Conservation (phyloP, 2,797 vertebrate species). For the Myripristis murdjan region DNA sequence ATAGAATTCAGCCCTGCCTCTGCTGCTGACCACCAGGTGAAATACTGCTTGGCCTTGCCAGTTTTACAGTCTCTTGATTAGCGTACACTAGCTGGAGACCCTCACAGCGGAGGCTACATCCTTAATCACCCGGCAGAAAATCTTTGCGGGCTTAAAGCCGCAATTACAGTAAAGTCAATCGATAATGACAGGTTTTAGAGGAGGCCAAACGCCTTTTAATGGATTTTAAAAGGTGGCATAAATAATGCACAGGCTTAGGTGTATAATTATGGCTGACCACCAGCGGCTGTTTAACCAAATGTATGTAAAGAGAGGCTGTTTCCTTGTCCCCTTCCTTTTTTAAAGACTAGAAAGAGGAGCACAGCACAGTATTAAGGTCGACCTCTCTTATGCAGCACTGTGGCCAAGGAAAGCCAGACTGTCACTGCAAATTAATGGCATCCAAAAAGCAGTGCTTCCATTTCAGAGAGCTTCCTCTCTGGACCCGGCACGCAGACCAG, state of each 20-base stretch:
- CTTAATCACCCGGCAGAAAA: slow-evolving; percentile 83
- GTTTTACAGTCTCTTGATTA: slow-evolving; percentile 76
- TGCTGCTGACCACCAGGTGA: slow-evolving; percentile 54
- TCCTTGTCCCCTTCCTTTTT: slow-evolving; percentile 13
- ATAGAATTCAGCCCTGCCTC: background rate
- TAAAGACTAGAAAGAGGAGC: slow-evolving; percentile 31
- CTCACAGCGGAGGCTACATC: slow-evolving; percentile 56
- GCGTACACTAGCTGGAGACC: slow-evolving; percentile 50
- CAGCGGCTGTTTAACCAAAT: slow-evolving; percentile 80
- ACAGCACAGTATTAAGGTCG: slow-evolving; percentile 37
- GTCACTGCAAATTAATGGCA: slow-evolving; percentile 71
- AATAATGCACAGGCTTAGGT: slow-evolving; percentile 82
- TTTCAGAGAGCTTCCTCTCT: slow-evolving; percentile 50
- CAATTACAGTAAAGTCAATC: slow-evolving; percentile 87
- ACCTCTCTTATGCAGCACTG: slow-evolving; percentile 63
- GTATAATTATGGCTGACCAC: slow-evolving; percentile 76
- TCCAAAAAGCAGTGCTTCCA: slow-evolving; percentile 47
- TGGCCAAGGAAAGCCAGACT: slow-evolving; percentile 63
- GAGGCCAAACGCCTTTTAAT: slow-evolving; percentile 81
- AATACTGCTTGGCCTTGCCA: slow-evolving; percentile 63
- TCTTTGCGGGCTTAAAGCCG: slow-evolving; percentile 82
- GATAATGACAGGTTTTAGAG: slow-evolving; percentile 84
- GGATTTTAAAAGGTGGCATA: slow-evolving; percentile 84
- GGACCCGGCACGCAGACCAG: slow-evolving; percentile 28
- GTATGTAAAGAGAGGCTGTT: slow-evolving; percentile 66